Conservation (phyloP, 2,113 vertebrate genomes). For the Corythornis madagascariensis region DNA sequence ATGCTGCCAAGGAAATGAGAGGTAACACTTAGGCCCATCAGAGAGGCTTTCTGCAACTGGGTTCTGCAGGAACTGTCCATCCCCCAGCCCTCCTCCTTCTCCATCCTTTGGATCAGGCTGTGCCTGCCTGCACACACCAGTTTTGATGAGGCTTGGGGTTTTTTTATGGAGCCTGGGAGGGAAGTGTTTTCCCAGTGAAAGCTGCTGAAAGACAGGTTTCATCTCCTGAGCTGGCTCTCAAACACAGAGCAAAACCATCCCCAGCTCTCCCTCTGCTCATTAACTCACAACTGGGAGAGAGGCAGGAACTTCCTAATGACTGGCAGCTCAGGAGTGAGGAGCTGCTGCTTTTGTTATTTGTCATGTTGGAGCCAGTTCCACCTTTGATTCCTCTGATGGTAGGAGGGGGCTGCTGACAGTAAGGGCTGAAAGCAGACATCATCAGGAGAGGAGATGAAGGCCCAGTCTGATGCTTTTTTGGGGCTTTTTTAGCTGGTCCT, state of each 20-base stretch:
- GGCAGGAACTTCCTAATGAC: slow-evolving; percentile 65
- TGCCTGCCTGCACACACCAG: accelerated
- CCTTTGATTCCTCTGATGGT: slow-evolving; percentile 53
- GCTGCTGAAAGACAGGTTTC: background rate
- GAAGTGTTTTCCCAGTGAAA: background rate
- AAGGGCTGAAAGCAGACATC: slow-evolving; percentile 34
- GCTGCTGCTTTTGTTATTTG: background rate
- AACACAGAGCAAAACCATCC: slow-evolving; percentile 8
- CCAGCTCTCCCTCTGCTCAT: slow-evolving; percentile 2
- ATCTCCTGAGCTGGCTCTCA: background rate
- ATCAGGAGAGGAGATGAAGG: slow-evolving; percentile 29
- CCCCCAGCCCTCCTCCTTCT: background rate
- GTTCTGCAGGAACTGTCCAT: background rate
- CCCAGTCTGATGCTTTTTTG: background rate
- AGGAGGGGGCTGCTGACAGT: slow-evolving; percentile 36
- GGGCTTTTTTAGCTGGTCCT: background rate
- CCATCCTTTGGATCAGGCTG: background rate
- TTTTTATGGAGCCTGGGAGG: background rate
- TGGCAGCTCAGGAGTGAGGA: background rate
- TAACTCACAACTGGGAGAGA: slow-evolving; percentile 39
- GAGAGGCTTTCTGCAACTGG: accelerated
- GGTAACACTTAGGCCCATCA: background rate
- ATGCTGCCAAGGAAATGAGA: accelerated
- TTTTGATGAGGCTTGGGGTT: background rate
- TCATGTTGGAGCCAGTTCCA: background rate